Conservation (phyloP, 2,888 invertebrate species). For the Oasisia sp. region DNA sequence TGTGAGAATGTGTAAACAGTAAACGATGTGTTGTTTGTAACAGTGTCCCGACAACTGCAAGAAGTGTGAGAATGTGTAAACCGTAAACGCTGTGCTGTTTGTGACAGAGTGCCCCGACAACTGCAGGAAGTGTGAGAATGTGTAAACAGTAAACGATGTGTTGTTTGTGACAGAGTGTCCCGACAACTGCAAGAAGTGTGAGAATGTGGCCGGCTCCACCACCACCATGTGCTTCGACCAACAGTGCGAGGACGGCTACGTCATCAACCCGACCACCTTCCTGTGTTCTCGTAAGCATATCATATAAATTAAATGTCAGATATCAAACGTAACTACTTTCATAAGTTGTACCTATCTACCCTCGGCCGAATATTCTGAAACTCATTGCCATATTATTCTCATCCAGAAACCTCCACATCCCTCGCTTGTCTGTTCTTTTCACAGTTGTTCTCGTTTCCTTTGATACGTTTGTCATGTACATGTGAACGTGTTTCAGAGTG, state of each 20-base stretch:
- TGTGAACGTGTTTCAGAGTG: neutral
- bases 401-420: no score
- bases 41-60: slow-evolving; percentile 28
- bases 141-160: neutral
- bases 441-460: neutral
- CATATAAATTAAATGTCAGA: neutral
- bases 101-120: slow-evolving; percentile 25
- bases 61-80: slow-evolving; percentile 24
- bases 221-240: slow-evolving; percentile 28
- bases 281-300: slow-evolving; percentile 18
- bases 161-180: slow-evolving; percentile 24
- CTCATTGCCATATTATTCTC: no score
- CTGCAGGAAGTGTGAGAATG: slow-evolving; percentile 27
- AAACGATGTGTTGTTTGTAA: neutral
- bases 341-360: no score
- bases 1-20: slow-evolving; percentile 20
- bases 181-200: slow-evolving; percentile 26
- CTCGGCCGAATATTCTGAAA: no score
- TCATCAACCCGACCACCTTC: slow-evolving; percentile 25
- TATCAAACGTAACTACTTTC: no score
- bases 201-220: slow-evolving; percentile 14
- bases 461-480: neutral
- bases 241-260: slow-evolving; percentile 26
- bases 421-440: no score
- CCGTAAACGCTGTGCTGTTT: neutral